Evolutionary conservation across 2,113 vertebrate species (phyloP).

Genomic region (Octodon degus): DNA sequence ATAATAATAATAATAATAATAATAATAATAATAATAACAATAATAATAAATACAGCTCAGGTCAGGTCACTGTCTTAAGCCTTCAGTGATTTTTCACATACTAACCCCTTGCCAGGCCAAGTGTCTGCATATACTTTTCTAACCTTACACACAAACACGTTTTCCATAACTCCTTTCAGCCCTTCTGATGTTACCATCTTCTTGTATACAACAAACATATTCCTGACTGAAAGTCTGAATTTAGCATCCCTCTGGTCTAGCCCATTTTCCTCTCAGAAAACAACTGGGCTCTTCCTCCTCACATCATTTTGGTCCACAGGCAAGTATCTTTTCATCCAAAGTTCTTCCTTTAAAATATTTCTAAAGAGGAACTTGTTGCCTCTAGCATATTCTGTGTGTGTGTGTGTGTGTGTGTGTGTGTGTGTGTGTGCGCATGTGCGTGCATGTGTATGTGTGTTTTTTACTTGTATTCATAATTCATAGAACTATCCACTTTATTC

Average conservation of each 20-base stretch:
- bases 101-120: not conserved
- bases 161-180: not conserved
- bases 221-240: not conserved
- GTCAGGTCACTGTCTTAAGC: not conserved
- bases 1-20: no score
- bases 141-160: not conserved
- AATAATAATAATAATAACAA: no score
- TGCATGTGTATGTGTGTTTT: not conserved
- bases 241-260: not conserved
- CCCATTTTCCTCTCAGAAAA: not conserved
- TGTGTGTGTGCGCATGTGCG: no score
- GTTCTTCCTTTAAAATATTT: not conserved
- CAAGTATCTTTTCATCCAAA: not conserved
- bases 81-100: not conserved
- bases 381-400: not conserved
- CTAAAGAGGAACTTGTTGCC: not conserved
- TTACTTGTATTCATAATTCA: not conserved
- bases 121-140: not conserved
- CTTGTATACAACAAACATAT: not conserved
- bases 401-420: no score
- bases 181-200: not conserved
- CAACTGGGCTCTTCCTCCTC: not conserved
- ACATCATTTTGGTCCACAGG: not conserved
- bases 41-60: not conserved
- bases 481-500: not conserved